phyloP scores from a whole-genome alignment of 1,140 invertebrate species.

The Laodelphax striatellus region DNA sequence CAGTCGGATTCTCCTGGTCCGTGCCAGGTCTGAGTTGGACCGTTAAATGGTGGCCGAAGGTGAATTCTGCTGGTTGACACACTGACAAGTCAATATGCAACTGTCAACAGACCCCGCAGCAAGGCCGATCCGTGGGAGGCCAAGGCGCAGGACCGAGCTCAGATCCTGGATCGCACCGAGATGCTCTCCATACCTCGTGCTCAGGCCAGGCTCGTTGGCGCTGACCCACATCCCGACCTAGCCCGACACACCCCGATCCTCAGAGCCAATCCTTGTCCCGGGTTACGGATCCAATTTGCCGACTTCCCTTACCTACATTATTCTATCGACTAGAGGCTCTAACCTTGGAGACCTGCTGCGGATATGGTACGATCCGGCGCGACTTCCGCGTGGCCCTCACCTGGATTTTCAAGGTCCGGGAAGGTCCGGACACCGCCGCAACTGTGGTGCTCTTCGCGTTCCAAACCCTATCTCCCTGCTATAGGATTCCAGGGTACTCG shows the following conservation, averaged over 20 bases:
- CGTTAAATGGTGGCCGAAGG: too few relatives aligned
- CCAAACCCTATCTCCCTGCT: conserved; percentile 52
- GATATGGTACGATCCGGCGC: conserved; percentile 62
- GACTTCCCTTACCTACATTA: too few relatives aligned
- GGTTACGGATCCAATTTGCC: conserved; percentile 72
- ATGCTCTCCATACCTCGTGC: too few relatives aligned
- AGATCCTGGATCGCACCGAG: background rate
- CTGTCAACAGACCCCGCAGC: conserved; percentile 45
- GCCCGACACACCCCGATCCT: too few relatives aligned
- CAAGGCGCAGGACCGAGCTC: background rate
- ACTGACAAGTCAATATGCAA: too few relatives aligned
- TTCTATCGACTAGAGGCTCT: conserved; percentile 81
- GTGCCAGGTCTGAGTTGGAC: conserved; percentile 70
- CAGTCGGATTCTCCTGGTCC: conserved; percentile 66
- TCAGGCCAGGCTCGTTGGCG: too few relatives aligned
- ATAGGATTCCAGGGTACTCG: conserved; percentile 59
- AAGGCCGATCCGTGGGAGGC: background rate
- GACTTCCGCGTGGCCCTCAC: conserved; percentile 60
- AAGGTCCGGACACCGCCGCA: conserved; percentile 51
- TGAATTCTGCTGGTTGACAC: too few relatives aligned
- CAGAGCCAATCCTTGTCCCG: conserved; percentile 56
- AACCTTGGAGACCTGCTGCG: conserved; percentile 81
- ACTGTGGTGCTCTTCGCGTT: conserved; percentile 56
- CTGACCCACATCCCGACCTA: too few relatives aligned
- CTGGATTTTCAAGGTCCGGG: too few relatives aligned